These are phyloP conservation scores for Yasuhikotakia modesta DNA, from an alignment of 2,797 vertebrate genomes.

Conservation along the genomic window DNA sequence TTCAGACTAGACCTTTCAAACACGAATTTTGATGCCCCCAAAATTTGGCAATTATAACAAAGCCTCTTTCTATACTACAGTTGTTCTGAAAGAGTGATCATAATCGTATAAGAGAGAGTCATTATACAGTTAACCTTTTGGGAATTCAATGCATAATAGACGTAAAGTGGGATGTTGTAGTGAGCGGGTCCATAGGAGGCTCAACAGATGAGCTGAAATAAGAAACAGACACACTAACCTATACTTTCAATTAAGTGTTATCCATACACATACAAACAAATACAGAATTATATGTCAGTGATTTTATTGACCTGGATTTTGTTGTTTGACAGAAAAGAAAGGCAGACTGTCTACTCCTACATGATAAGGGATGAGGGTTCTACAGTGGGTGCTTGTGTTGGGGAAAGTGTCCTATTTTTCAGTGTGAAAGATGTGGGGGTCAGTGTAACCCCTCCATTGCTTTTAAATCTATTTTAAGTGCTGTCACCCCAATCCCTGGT, in stretches of 20 bases:
- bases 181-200: not conserved
- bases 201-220: not conserved
- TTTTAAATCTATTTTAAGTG: conserved; percentile 26
- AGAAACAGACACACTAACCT: not conserved
- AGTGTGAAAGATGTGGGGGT: conserved; percentile 15
- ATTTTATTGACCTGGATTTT: not conserved
- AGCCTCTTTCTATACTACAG: not conserved
- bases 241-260: not conserved
- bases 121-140: conserved; percentile 12
- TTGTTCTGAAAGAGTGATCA: not conserved
- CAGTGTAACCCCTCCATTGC: conserved; percentile 3
- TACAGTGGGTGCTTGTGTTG: too few relatives aligned
- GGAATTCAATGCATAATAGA: conserved; percentile 1
- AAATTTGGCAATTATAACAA: not conserved
- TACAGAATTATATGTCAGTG: not conserved
- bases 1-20: conserved; percentile 1
- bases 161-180: not conserved
- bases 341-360: not conserved
- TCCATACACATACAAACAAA: not conserved
- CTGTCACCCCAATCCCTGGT: conserved; percentile 28
- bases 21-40: not conserved
- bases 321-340: not conserved
- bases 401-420: conserved; percentile 23
- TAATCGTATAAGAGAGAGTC: not conserved
- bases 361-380: too few relatives aligned